A percentile compares a stretch with the other conserved stretches of the same genome.
These are phyloP conservation scores for Myotis findleyi DNA, from an alignment of 2,797 vertebrate genomes.

Conservation along the genomic window DNA sequence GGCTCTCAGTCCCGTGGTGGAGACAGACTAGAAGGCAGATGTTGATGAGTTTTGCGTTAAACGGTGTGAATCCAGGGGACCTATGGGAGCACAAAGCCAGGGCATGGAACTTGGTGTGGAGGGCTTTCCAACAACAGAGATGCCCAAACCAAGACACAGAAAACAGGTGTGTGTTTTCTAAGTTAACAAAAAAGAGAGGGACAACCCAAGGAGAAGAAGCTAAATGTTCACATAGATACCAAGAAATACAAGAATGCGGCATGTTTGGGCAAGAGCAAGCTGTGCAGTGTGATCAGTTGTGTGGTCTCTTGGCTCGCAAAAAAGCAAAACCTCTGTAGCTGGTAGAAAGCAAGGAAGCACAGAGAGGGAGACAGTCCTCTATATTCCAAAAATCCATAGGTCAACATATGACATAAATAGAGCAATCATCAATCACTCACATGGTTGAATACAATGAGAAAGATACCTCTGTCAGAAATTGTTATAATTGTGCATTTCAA, in stretches of 20 bases:
- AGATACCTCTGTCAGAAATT: neutral
- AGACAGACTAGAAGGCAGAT: neutral
- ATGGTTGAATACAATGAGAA: slow-evolving; percentile 14
- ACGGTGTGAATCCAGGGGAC: neutral
- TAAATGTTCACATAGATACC: neutral
- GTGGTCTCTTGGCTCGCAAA: neutral
- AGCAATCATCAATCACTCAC: neutral
- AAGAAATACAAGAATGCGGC: neutral
- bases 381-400: neutral
- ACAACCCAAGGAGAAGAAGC: neutral
- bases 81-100: neutral
- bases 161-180: neutral
- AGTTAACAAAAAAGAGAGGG: slow-evolving; percentile 5
- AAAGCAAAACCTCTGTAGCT: neutral
- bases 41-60: neutral
- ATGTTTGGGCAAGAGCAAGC: neutral
- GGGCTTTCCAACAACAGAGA: neutral
- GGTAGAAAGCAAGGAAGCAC: slow-evolving; percentile 14
- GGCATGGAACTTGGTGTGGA: neutral
- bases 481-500: neutral
- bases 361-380: neutral
- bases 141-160: neutral
- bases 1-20: neutral
- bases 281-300: fast-evolving
- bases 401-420: neutral